Evolutionary conservation across 1,140 invertebrate genomes (phyloP).

Genomic region (Diorhabda elongata): DNA sequence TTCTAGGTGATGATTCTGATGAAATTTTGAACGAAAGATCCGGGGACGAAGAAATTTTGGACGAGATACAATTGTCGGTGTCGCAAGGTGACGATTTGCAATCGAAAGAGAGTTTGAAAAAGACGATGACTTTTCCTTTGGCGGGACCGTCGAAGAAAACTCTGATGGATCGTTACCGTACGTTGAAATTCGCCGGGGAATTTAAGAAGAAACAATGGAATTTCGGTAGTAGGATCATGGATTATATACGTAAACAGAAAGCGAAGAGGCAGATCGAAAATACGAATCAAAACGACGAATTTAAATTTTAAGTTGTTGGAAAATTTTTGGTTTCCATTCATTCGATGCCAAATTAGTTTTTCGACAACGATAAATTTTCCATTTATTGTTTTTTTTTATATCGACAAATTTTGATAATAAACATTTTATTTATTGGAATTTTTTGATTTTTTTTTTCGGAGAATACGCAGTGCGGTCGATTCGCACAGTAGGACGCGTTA

Average conservation of each 20-base stretch:
- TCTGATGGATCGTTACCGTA: conserved; percentile 22
- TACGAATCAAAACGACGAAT: not conserved
- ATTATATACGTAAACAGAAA: conserved; percentile 30
- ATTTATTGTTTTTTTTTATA: no score
- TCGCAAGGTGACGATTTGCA: conserved; percentile 1
- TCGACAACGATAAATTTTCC: no score
- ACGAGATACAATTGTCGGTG: conserved; percentile 12
- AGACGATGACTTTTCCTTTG: conserved; percentile 32
- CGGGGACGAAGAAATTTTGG: conserved; percentile 18
- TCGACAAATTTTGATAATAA: no score
- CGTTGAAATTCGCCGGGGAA: conserved; percentile 22
- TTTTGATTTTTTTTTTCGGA: no score
- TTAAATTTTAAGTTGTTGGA: not conserved
- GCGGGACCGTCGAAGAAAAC: conserved; percentile 21
- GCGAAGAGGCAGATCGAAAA: conserved; percentile 13
- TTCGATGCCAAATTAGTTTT: no score
- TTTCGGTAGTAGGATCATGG: conserved; percentile 30
- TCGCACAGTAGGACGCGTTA: no score
- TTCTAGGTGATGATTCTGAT: conserved; percentile 14
- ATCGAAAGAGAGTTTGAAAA: conserved; percentile 12
- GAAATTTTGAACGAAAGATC: conserved; percentile 7
- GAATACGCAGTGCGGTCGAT: no score
- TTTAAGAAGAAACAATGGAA: conserved; percentile 34
- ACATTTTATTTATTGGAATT: no score
- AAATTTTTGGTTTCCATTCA: not conserved